Evolutionary conservation across 2,797 vertebrate species (phyloP).

Genomic region (Fistularia tabacaria): DNA sequence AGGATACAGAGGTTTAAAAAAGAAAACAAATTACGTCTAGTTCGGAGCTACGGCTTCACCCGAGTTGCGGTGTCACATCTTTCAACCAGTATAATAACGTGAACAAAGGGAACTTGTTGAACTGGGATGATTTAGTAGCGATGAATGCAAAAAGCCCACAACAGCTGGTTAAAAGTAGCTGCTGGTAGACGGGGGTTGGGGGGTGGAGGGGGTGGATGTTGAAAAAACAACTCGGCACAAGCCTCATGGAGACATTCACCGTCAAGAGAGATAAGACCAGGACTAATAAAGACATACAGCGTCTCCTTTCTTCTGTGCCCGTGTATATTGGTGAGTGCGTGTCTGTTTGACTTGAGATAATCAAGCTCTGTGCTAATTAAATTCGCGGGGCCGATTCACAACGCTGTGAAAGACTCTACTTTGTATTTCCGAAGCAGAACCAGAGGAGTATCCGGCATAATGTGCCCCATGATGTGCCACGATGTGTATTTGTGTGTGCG

Average conservation of each 20-base stretch:
- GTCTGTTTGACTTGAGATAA: slow-evolving; percentile 64
- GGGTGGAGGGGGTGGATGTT: too few species aligned
- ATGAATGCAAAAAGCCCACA: slow-evolving; percentile 6
- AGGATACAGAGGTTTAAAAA: too few species aligned
- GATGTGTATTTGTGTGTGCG: slow-evolving; percentile 18
- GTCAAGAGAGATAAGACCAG: slow-evolving; percentile 54
- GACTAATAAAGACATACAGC: slow-evolving; percentile 64
- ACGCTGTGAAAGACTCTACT: slow-evolving; percentile 59
- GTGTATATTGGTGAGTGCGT: slow-evolving; percentile 29
- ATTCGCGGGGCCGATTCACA: slow-evolving; percentile 57
- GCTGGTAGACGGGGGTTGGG: background rate
- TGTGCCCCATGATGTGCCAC: slow-evolving; percentile 49
- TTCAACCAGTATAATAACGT: background rate
- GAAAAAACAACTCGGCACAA: slow-evolving; percentile 24
- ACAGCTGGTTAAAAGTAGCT: slow-evolving; percentile 29
- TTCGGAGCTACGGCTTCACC: too few species aligned
- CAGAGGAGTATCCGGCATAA: slow-evolving; percentile 40
- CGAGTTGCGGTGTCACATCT: too few species aligned
- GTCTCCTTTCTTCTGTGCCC: slow-evolving; percentile 26
- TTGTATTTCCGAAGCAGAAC: slow-evolving; percentile 62
- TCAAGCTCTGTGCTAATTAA: slow-evolving; percentile 71
- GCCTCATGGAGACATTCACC: slow-evolving; percentile 40
- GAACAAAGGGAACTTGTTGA: slow-evolving; percentile 13
- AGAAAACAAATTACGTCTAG: too few species aligned
- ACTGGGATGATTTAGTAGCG: too few species aligned